A percentile compares a stretch with the other conserved stretches of the same genome.
Conservation (phyloP, 2,888 invertebrate species). For the Tenodera sinensis region DNA sequence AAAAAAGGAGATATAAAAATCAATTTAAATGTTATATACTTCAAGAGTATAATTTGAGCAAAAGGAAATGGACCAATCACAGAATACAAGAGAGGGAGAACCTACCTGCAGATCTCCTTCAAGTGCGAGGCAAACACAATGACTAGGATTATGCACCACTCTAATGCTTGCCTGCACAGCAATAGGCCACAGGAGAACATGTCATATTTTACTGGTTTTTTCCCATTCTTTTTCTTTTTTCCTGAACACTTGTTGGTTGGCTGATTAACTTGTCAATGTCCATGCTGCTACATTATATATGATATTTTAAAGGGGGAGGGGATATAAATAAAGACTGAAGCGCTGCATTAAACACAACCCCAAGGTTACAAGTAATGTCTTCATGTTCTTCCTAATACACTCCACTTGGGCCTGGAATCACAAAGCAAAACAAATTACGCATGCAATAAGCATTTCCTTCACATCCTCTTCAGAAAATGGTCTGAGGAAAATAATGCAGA, state of each 20-base stretch:
- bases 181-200: conserved; percentile 12
- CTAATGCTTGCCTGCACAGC: background rate
- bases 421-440: background rate
- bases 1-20: background rate
- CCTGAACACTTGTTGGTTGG: conserved; percentile 15
- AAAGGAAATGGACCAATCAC: background rate
- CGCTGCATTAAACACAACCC: conserved; percentile 24
- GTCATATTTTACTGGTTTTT: background rate
- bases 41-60: background rate
- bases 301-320: background rate
- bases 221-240: background rate
- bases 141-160: background rate
- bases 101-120: background rate
- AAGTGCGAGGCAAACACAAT: background rate
- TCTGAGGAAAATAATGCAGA: too few relatives aligned
- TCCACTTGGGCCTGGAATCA: conserved; percentile 28
- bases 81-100: background rate
- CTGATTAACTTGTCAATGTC: background rate
- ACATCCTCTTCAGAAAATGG: too few relatives aligned
- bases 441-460: background rate
- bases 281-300: background rate
- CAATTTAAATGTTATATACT: background rate
- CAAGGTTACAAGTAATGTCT: conserved; percentile 21
- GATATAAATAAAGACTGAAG: conserved; percentile 21
- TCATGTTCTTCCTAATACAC: conserved; percentile 41